Percentiles rank a stretch among this genome's conserved stretches.
These are phyloP conservation scores for Drosophila mettleri DNA, from an alignment of 2,888 invertebrate species.

Conservation along the genomic window DNA sequence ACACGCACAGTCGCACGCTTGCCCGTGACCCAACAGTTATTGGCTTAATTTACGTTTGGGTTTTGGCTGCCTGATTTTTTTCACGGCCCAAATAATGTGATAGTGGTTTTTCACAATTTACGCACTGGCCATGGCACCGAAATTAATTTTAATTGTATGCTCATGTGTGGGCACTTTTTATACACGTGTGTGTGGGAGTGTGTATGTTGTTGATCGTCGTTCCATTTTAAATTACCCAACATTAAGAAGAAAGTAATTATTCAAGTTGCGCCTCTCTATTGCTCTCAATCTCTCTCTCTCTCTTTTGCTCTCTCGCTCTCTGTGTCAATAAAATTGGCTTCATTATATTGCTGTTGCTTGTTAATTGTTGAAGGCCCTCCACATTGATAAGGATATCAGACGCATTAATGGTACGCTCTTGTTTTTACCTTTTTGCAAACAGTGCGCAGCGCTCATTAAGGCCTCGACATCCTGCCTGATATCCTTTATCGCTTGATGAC, in stretches of 20 bases:
- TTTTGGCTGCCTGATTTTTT: conserved; percentile 56
- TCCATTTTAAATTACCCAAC: conserved; percentile 41
- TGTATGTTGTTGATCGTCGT: conserved; percentile 9
- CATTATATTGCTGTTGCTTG: conserved; percentile 66
- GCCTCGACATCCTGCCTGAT: conserved; percentile 52
- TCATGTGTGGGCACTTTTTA: conserved; percentile 17
- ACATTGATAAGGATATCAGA: conserved; percentile 64
- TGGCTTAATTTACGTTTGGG: conserved; percentile 75
- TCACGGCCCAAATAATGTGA: conserved; percentile 71
- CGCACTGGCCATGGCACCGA: conserved; percentile 69
- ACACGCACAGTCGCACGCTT: conserved; percentile 32
- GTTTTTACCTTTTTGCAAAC: conserved; percentile 22
- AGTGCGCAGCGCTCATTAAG: conserved; percentile 48
- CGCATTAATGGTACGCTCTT: conserved; percentile 38
- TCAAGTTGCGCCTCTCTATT: conserved; percentile 56
- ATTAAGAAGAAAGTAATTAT: conserved; percentile 79
- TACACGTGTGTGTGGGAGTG: background rate
- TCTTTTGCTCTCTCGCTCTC: conserved; percentile 8
- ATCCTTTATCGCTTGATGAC: conserved; percentile 58
- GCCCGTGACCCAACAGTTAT: conserved; percentile 51
- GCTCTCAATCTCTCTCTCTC: conserved; percentile 1
- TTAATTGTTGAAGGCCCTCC: conserved; percentile 67
- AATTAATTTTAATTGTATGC: conserved; percentile 75
- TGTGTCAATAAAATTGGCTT: conserved; percentile 63
- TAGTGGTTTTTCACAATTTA: conserved; percentile 79